phyloP scores from a whole-genome alignment of 2,888 invertebrate genomes.

The Hydraecia micacea region DNA sequence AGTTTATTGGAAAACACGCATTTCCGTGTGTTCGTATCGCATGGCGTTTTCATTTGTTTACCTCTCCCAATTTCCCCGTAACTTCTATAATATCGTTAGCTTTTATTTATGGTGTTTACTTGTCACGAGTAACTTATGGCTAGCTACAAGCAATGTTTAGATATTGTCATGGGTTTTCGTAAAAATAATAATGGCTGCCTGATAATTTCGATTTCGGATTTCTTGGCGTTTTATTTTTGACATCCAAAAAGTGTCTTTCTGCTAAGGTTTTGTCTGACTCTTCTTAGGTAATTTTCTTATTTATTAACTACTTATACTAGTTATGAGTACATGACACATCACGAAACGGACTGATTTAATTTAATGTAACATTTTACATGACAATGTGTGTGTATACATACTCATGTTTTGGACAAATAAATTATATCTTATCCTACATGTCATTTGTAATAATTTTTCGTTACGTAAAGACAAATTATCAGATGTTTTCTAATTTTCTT shows the following conservation, averaged over 20 bases:
- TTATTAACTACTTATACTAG: neutral
- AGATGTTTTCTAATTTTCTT: neutral
- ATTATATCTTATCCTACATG: too few species aligned
- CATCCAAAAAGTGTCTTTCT: neutral
- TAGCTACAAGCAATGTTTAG: neutral
- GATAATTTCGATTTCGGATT: neutral
- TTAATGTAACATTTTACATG: too few species aligned
- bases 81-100: constrained; percentile 2
- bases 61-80: constrained; percentile 28
- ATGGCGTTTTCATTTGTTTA: constrained; percentile 18
- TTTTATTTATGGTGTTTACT: constrained; percentile 51
- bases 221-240: neutral
- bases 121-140: constrained; percentile 17
- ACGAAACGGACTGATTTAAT: too few species aligned
- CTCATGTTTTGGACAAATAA: too few species aligned
- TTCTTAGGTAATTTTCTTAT: neutral
- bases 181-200: neutral
- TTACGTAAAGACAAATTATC: too few species aligned
- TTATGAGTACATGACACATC: neutral
- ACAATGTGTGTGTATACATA: too few species aligned
- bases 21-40: constrained; percentile 17
- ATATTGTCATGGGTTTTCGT: neutral
- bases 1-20: constrained; percentile 7
- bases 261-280: neutral
- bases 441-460: too few species aligned